Evolutionary conservation across 1,140 invertebrate species (phyloP).

Genomic region (Caerostris extrusa): DNA sequence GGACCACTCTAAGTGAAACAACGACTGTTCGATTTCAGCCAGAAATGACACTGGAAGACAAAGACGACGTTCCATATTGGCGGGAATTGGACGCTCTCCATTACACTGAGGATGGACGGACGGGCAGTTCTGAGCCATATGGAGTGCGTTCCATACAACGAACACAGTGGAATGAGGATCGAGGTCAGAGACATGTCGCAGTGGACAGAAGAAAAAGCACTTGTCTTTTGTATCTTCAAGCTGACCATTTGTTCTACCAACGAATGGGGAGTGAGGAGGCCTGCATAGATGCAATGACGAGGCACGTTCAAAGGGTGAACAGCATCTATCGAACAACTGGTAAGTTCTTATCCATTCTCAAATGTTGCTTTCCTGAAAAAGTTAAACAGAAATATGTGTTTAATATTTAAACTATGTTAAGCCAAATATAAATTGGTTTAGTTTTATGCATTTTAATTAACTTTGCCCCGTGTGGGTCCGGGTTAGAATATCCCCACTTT

Average conservation of each 20-base stretch:
- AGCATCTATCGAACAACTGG: conserved; percentile 94
- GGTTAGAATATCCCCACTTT: no score
- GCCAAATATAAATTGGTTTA: no score
- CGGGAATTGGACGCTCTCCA: conserved; percentile 78
- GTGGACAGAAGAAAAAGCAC: conserved; percentile 88
- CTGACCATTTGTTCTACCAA: conserved; percentile 96
- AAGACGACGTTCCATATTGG: conserved; percentile 73
- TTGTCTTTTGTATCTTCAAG: conserved; percentile 96
- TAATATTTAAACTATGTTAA: no score
- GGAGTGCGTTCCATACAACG: conserved; percentile 79
- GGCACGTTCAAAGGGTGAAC: conserved; percentile 96
- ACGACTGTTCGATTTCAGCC: neutral
- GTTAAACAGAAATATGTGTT: no score
- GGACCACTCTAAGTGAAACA: neutral
- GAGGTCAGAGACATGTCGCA: conserved; percentile 85
- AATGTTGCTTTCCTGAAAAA: no score
- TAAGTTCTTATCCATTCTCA: conserved; percentile 81
- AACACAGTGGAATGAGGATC: conserved; percentile 78
- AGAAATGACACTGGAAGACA: conserved; percentile 49
- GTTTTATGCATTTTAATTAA: no score
- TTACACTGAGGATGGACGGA: conserved; percentile 75
- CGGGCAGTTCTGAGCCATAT: conserved; percentile 78
- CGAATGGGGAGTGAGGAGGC: conserved; percentile 95
- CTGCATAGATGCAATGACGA: conserved; percentile 96
- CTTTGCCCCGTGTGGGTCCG: no score